Conservation (phyloP, 2,113 vertebrate genomes). For the Pipa parva region DNA sequence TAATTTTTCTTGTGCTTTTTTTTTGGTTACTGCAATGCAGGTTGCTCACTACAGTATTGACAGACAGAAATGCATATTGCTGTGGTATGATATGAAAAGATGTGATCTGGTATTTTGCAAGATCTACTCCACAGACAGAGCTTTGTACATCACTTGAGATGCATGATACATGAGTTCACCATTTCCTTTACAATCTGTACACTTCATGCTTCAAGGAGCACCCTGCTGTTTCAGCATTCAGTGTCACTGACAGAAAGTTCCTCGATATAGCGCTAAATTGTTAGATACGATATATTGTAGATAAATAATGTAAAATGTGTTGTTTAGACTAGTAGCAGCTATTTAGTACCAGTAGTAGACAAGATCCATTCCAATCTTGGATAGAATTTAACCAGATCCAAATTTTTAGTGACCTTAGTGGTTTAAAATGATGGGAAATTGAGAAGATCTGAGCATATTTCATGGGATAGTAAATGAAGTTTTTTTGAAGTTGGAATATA, state of each 20-base stretch:
- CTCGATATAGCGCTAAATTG: slow-evolving; percentile 4
- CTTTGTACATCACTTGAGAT: slow-evolving; percentile 27
- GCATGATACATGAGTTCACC: slow-evolving; percentile 15
- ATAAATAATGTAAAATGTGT: no score
- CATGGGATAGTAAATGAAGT: no score
- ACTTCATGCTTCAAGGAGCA: slow-evolving; percentile 29
- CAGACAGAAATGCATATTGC: slow-evolving; percentile 18
- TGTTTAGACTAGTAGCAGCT: no score
- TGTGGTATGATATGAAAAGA: slow-evolving; percentile 11
- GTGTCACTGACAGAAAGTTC: slow-evolving; percentile 26
- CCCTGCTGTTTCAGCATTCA: slow-evolving; percentile 20
- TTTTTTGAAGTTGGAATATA: no score
- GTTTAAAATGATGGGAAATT: no score
- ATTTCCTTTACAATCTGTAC: slow-evolving; percentile 32
- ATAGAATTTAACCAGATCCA: no score
- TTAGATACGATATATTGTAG: not conserved
- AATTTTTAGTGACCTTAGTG: no score
- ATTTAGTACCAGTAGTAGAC: no score
- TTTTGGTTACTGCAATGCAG: slow-evolving; percentile 32
- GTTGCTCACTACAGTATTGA: slow-evolving; percentile 21
- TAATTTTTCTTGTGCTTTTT: slow-evolving; percentile 9
- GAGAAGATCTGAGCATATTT: no score
- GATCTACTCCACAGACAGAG: slow-evolving; percentile 9
- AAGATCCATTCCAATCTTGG: no score
- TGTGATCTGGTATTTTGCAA: slow-evolving; percentile 25